These are phyloP conservation scores for Sicus ferrugineus DNA, from an alignment of 2,888 invertebrate species.

Conservation along the genomic window DNA sequence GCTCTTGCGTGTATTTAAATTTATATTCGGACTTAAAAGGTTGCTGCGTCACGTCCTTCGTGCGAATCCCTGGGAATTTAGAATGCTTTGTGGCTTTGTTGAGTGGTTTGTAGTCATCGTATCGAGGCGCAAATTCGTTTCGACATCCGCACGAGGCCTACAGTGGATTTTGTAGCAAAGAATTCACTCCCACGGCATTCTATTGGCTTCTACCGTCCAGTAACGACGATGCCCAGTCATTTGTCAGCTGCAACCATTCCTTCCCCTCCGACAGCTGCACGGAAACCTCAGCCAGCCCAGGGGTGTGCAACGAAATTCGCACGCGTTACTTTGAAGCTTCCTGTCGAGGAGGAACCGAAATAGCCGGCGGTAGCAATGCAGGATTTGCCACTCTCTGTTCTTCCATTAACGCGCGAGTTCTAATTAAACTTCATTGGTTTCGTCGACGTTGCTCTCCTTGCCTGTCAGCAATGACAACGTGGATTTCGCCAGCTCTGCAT, in stretches of 20 bases:
- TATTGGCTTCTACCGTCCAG: neutral
- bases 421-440: neutral
- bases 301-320: neutral
- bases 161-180: slow-evolving; percentile 11
- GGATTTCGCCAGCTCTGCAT: too few relatives aligned
- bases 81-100: neutral
- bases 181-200: too few relatives aligned
- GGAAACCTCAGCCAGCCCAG: neutral
- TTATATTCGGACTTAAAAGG: too few relatives aligned
- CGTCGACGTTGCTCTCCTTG: neutral
- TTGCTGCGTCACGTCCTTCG: too few relatives aligned
- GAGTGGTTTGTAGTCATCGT: neutral
- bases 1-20: neutral
- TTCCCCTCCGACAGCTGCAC: neutral
- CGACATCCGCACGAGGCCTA: neutral
- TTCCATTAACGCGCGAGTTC: too few relatives aligned
- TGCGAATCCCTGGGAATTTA: neutral
- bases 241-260: neutral
- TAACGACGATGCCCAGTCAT: neutral
- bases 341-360: too few relatives aligned
- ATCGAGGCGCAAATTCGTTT: neutral
- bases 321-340: neutral
- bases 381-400: too few relatives aligned
- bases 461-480: neutral
- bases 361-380: too few relatives aligned